phyloP scores from a whole-genome alignment of 1,140 invertebrate genomes.

The Drosophila kurseongensis region DNA sequence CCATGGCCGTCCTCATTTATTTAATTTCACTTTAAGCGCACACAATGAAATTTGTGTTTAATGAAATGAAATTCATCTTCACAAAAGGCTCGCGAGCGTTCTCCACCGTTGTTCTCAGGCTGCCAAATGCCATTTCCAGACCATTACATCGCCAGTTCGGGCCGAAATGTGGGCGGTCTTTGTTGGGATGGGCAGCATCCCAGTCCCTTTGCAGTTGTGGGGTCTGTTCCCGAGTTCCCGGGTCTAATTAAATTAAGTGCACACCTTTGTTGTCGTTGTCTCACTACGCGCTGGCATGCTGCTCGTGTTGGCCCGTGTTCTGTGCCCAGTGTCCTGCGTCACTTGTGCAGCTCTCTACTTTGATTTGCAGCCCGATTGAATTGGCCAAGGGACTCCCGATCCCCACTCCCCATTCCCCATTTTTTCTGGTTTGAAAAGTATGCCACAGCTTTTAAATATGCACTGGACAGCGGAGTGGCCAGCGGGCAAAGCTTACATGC shows the following conservation, averaged over 20 bases:
- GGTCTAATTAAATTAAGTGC: slow-evolving; percentile 80
- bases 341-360: slow-evolving; percentile 17
- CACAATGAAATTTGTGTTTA: slow-evolving; percentile 76
- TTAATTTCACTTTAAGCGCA: slow-evolving; percentile 75
- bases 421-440: slow-evolving; percentile 30
- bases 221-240: slow-evolving; percentile 13
- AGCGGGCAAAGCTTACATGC: neutral
- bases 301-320: slow-evolving; percentile 7
- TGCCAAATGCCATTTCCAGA: slow-evolving; percentile 74
- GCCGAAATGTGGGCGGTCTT: neutral
- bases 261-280: slow-evolving; percentile 70
- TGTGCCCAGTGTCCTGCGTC: neutral
- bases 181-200: slow-evolving; percentile 2
- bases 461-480: slow-evolving; percentile 11
- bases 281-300: slow-evolving; percentile 59
- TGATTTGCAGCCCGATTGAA: slow-evolving; percentile 40
- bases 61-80: slow-evolving; percentile 78
- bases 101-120: slow-evolving; percentile 26
- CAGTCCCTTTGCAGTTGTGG: slow-evolving; percentile 1
- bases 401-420: neutral
- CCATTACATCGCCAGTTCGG: slow-evolving; percentile 64
- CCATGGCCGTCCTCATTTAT: slow-evolving; percentile 51
- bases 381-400: slow-evolving; percentile 23
- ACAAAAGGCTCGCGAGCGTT: slow-evolving; percentile 32
- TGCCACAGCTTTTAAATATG: slow-evolving; percentile 29